Base-by-base conservation (phyloP, 2,113 vertebrate genomes). In the Prionailurus bengalensis region DNA sequence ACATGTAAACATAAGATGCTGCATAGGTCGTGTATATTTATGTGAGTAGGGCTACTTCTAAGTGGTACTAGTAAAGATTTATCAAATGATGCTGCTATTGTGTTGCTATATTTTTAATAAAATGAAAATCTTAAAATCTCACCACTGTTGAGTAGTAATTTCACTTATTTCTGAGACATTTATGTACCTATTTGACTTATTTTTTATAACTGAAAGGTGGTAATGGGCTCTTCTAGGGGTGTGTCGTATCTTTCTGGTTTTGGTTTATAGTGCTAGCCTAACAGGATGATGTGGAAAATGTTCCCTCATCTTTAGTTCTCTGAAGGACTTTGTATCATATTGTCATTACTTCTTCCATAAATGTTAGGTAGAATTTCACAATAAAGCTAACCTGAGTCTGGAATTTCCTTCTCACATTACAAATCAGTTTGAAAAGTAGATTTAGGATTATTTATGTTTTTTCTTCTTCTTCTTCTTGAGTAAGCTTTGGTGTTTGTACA, bases 91-190 rank as follows among this genome's bases (percentile, higher is more conserved):
- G 68, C 91, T 98, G 61, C 85, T 97, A 92, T 63, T 29, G 94
- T 97, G 71, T 96, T 97, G 63, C 95, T 97, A 84, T 96, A 97
- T 98, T 99, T 96, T 95, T 98, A 98, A 98, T 98, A 98, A 98
- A 98, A 61, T 80, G 85, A 86, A 92, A 81, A 73, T 55, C 42
- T 63, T 92, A 71, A 97, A 97, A 48, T 92, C 84, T 66, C 93
- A 36, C 33, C 80, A 92, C 65, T 98, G 94, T 97, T 61, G 96
- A 95, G 76, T 97, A 89, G n/a, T 97, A 96, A 91, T 97, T 96
- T 86, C 42, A n/a, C 13, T 6, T 79, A 74, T 91, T 93, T 89
- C 71, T 29, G 19, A 74, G 93, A 86, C 1, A 96, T 6, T 53
- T 78, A 80, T 45, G 91, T 95, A 33, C 21, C 42, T 93, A 81